Evolutionary conservation across 2,797 vertebrate genomes (phyloP), one percentile per base, ranked within the genome.

Genomic region (Taeniopygia guttata): DNA sequence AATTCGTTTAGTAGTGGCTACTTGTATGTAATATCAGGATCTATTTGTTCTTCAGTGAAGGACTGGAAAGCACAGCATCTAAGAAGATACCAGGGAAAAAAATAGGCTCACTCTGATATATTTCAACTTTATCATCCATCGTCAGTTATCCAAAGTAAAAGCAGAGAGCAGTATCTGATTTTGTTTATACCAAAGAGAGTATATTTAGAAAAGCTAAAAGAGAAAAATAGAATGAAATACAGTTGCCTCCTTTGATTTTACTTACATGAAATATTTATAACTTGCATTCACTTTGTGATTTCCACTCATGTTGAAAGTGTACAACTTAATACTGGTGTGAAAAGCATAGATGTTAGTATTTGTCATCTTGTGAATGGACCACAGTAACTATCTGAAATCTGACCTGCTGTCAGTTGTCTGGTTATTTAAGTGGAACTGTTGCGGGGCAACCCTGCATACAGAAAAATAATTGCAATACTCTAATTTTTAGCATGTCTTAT

Each of bases 221-320:
- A 78, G 40, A 81, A 38, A 43, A 95, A 73, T 17, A 64, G 70
- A 74, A 87, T 51, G 38, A 74, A 95, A 77, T 60, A 17, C 12
- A 3, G 29, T 84, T 62, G 27, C 43, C 55, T 87, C 25, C 56
- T 95, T 87, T 85, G 74, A 93, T 96, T 90, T 94, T 79, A 38
- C 81, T 80, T 85, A 12, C 14, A 70, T 93, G 49, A 93, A 94
- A 87, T 94, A 95, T 95, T 95, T 89, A 92, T 91, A 34, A 49
- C 56, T 76, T 90, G 75, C 45, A 74, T 87, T 94, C 89, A 36
- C 52, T 84, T 80, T 67, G 58, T 78, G 54, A 78, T 94, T 93
- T 93, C 42, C 45, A 56, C 70, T 84, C 18, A n/a, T 42, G 60
- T 55, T 82, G 78, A 89, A 93, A 89, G 78, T 52, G 4, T 77